Evolutionary conservation across 2,113 vertebrate genomes (phyloP).

Genomic region (Gasterosteus aculeatus): DNA sequence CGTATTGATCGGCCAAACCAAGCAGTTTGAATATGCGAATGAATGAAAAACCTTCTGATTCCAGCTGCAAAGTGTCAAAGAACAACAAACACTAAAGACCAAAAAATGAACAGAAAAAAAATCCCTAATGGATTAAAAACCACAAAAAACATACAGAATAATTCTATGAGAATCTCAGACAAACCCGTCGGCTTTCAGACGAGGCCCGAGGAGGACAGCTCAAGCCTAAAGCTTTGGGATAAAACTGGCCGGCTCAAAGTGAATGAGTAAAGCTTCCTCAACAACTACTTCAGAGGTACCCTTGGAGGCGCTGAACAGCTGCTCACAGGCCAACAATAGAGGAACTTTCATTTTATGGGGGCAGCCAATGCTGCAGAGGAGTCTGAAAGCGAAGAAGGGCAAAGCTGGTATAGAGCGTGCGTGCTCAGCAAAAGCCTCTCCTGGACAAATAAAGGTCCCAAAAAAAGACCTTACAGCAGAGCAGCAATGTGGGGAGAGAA

Average conservation of each 20-base stretch:
- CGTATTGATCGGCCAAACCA: background rate
- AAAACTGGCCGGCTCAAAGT: constrained; percentile 20
- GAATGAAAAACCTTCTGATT: no score
- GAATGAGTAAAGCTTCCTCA: constrained; percentile 29
- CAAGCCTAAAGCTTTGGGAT: constrained; percentile 18
- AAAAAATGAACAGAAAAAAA: background rate
- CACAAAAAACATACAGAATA: background rate
- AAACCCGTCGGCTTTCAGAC: background rate
- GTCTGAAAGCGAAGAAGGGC: constrained; percentile 48
- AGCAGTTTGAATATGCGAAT: background rate
- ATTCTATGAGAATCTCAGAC: background rate
- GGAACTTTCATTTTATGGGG: constrained; percentile 42
- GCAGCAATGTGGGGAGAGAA: constrained; percentile 19
- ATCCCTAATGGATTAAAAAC: background rate
- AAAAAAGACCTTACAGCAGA: constrained; percentile 35
- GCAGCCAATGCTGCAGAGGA: background rate
- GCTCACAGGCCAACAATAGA: constrained; percentile 27
- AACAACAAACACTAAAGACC: background rate
- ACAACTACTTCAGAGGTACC: constrained; percentile 23
- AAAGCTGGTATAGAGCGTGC: constrained; percentile 43
- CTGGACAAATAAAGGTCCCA: constrained; percentile 55
- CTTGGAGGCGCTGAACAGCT: constrained; percentile 42
- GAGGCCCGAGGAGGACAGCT: constrained; percentile 3
- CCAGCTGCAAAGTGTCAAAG: no score
- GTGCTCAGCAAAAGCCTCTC: constrained; percentile 56